Evolutionary conservation across 2,888 invertebrate genomes (phyloP).

Genomic region (Nycteola revayana): DNA sequence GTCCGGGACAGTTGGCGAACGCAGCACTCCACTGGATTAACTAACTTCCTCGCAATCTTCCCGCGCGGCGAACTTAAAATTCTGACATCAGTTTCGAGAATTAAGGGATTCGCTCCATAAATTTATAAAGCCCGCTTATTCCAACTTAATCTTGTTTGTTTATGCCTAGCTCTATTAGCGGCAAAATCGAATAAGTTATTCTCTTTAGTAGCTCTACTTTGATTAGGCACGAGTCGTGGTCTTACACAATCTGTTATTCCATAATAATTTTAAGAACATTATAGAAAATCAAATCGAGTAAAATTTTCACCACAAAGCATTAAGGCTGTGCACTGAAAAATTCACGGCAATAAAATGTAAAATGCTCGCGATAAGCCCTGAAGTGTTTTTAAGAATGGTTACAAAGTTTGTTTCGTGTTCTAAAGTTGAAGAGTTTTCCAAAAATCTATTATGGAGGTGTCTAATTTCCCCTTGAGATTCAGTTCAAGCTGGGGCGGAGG

Average conservation of each 20-base stretch:
- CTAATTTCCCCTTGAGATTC: conserved; percentile 57
- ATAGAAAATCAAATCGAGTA: conserved; percentile 46
- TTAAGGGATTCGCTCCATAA: conserved; percentile 64
- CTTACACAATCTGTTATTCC: conserved; percentile 56
- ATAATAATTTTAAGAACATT: too few relatives aligned
- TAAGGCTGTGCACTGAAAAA: conserved; percentile 15
- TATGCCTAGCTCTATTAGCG: conserved; percentile 68
- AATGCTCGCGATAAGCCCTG: conserved; percentile 4
- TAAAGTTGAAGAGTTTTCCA: conserved; percentile 27
- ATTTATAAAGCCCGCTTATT: conserved; percentile 62
- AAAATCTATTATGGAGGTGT: conserved; percentile 61
- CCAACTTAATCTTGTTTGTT: conserved; percentile 68
- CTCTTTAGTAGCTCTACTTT: conserved; percentile 59
- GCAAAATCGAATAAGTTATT: conserved; percentile 73
- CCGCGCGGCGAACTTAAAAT: conserved; percentile 64
- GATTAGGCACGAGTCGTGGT: conserved; percentile 52
- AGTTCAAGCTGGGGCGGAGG: conserved; percentile 39
- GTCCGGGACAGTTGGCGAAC: conserved; percentile 34
- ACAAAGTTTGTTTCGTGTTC: conserved; percentile 15
- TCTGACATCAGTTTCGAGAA: conserved; percentile 67
- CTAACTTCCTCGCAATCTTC: conserved; percentile 57
- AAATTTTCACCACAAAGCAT: conserved; percentile 26
- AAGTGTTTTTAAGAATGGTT: conserved; percentile 14
- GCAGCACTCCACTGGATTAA: conserved; percentile 56
- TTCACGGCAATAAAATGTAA: conserved; percentile 19